Base-by-base conservation (phyloP, 2,113 vertebrate genomes). In the Camelus bactrianus region DNA sequence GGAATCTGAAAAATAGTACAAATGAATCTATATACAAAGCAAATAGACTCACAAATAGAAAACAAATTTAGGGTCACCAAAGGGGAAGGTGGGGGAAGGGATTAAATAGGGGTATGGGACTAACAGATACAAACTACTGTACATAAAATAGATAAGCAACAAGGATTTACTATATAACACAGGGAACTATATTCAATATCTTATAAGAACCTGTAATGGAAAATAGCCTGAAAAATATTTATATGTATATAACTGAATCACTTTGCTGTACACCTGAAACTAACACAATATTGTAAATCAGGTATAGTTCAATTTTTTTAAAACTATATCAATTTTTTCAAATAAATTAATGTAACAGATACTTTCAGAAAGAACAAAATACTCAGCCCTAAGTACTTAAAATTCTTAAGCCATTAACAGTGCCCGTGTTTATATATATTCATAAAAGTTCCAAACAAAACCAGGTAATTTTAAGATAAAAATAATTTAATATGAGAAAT, bases 331-430 rank as follows among this genome's bases (percentile, higher is more conserved):
- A 82, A 64, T 26, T 52, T 75, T 94, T 83, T 87, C 30, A 65
- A 32, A 32, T 70, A 95, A 69, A 58, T 60, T 92, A 89, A 70
- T 83, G 17, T 19, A 70, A 64, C 48, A 65, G 60, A 38, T 83
- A 84, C 20, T 84, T 96, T n/a, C 14, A 83, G 60, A 85, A 91
- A 92, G 48, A 86, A 58, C 30, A 90, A 82, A 95, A 76, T 67
- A 72, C 52, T 54, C 24, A 80, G 16, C n/a, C n/a, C 67, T 88
- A 87, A 94, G 24, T 87, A 42, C 8, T 89, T 92, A 95, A 89
- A 94, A 95, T 95, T 85, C 17, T n/a, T 91, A 84, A 69, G 5
- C 91, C 50, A 83, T 82, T 83, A 80, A 85, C 69, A 5, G 19
- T 42, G 54, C 3, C 10, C 16, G 10, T n/a, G 15, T 75, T 91